phyloP scores from a whole-genome alignment of 2,797 vertebrate species.

The Sebastes ruberrimus region DNA sequence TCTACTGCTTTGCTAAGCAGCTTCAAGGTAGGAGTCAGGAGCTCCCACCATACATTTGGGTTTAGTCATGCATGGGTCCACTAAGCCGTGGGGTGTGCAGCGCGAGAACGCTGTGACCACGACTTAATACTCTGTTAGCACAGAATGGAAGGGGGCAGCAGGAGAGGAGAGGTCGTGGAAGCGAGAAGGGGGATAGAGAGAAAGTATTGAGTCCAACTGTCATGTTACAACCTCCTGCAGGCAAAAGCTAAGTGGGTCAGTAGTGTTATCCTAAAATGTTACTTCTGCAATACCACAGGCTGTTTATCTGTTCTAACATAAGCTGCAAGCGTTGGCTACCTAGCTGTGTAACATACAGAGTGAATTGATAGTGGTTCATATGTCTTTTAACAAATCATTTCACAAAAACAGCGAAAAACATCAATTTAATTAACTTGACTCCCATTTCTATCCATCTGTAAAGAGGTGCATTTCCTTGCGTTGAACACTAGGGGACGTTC shows the following conservation, averaged over 20 bases:
- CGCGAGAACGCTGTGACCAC: slow-evolving; percentile 31
- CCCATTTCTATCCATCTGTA: too few species aligned
- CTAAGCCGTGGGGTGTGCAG: slow-evolving; percentile 26
- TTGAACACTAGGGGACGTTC: too few species aligned
- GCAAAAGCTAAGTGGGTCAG: slow-evolving; percentile 18
- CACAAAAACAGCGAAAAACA: too few species aligned
- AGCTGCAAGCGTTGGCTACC: neutral
- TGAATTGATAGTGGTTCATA: too few species aligned
- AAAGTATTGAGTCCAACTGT: neutral
- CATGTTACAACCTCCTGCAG: slow-evolving; percentile 3
- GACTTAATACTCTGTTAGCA: slow-evolving; percentile 33
- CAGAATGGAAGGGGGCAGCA: slow-evolving; percentile 1
- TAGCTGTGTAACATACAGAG: too few species aligned
- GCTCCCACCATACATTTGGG: slow-evolving; percentile 24
- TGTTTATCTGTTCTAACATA: neutral
- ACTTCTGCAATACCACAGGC: neutral
- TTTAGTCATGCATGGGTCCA: slow-evolving; percentile 43
- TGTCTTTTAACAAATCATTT: rapidly evolving
- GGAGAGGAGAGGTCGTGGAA: neutral
- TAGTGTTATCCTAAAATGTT: slow-evolving; percentile 27
- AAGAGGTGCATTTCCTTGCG: too few species aligned
- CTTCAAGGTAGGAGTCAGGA: slow-evolving; percentile 83
- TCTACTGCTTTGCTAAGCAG: slow-evolving; percentile 91
- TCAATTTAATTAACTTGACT: too few species aligned
- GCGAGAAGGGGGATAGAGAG: neutral